Evolutionary conservation across 2,888 invertebrate genomes (phyloP), one percentile per base, ranked within the genome.

Genomic region (Tromatobia lineatoria): DNA sequence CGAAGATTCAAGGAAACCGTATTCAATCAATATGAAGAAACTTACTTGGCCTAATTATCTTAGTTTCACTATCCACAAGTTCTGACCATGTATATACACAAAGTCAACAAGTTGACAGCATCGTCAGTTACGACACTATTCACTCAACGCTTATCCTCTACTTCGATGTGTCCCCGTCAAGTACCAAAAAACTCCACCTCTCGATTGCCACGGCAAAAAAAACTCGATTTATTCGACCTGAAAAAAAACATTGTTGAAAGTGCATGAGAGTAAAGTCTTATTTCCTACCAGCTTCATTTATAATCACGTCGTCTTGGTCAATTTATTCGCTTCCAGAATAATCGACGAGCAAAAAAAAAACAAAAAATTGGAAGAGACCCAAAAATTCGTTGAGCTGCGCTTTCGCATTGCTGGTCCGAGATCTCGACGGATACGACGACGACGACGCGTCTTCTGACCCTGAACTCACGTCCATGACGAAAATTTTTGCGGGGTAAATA

Each of bases 351-450:
- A 47, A 73, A 69, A 74, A 25, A 57, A 42, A 47, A 54, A n/a
- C n/a, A 61, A 71, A 38, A 73, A 15, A 23, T 79, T 71, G 83
- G 79, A 80, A 76, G 71, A 70, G 66, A 69, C 79, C 80, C 78
- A 79, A 81, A 80, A 76, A 81, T 76, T 81, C 76, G 74, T 74
- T 64, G 52, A n/a, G 70, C 81, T 81, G 81, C 81, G 64, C 81
- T 81, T 70, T 66, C 75, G 76, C 81, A 70, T 81, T 70, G 50
- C 52, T 38, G 11, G 29, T 18, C 29, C 38, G 47, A 45, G 67
- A 75, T 75, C 80, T 69, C 61, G 52, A 81, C 52, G 66, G 73
- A 54, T 50, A 70, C 50, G 50, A 38, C n/a, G 10, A n/a, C 64
- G 66, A 25, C 57, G 42, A 75, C 57, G 74, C 69, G 52, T 64